phyloP scores from a whole-genome alignment of 2,113 vertebrate genomes.

The Callithrix jacchus region DNA sequence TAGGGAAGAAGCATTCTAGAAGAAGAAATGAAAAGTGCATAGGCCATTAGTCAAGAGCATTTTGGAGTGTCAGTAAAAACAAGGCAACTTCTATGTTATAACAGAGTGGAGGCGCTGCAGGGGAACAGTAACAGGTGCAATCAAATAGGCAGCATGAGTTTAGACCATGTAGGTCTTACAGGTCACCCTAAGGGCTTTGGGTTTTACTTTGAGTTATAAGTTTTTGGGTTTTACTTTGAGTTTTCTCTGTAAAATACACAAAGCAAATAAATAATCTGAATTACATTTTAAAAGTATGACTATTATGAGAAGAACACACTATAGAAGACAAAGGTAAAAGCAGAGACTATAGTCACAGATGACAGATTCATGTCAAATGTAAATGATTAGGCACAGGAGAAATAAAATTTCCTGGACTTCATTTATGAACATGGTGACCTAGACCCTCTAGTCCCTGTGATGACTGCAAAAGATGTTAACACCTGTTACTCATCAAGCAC shows the following conservation, averaged over 20 bases:
- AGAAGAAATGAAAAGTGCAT: background rate
- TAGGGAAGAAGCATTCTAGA: background rate
- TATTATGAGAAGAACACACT: background rate
- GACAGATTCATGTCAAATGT: conserved; percentile 40
- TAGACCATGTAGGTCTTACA: background rate
- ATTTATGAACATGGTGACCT: conserved; percentile 73
- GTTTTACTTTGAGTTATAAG: background rate
- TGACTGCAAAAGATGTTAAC: conserved; percentile 55
- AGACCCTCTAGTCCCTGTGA: conserved; percentile 34
- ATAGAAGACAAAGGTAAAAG: background rate
- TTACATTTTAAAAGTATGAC: background rate
- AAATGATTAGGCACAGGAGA: conserved; percentile 67
- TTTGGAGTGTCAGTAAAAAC: background rate
- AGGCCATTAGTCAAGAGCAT: background rate
- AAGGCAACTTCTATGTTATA: background rate
- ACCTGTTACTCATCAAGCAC: conserved; percentile 68
- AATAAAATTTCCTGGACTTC: conserved; percentile 49
- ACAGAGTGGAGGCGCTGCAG: background rate
- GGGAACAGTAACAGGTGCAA: background rate
- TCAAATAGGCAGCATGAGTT: background rate
- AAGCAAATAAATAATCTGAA: conserved; percentile 30
- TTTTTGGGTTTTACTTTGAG: background rate
- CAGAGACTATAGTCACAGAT: conserved; percentile 34
- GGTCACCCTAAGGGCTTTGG: background rate
- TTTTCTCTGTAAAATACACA: background rate